Evolutionary conservation across 2,888 invertebrate species (phyloP), one percentile per base, ranked within the genome.

Genomic region (Oscheius onirici): DNA sequence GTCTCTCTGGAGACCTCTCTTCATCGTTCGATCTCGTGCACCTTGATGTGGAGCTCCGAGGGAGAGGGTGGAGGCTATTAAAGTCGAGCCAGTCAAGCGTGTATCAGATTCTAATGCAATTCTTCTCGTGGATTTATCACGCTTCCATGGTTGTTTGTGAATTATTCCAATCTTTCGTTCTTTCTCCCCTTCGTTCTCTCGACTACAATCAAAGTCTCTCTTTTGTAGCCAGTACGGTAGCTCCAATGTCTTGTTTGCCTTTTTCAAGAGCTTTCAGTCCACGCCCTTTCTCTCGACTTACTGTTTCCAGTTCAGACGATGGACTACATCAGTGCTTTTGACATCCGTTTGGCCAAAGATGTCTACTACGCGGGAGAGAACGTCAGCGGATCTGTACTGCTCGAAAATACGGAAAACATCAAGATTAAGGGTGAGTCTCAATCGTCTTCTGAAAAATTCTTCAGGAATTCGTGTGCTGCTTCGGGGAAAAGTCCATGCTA

Each of bases 321-420:
- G 92, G 93, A 93, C 89, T 92, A 92, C 89, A 92, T 93, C 80
- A 90, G 92, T 77, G 92, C 92, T 86, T 93, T 93, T 86, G 93
- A 93, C 88, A 92, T 93, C 79, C 91, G 92, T 77, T 89, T 93
- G 74, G 92, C 92, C 86, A 74, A 77, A 87, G 92, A 92, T 85
- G 91, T 92, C 88, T 93, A 92, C 88, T 93, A 93, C 86, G 92
- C 93, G 20, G 93, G 93, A 0, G 93, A 93, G 88, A 89, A 90
- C 5, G 89, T 93, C 51, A 89, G 89, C 69, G 93, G 93, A 11
- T 90, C 91, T 75, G 92, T 93, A 41, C 88, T 92, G 43, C 89
- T 93, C 74, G 91, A 92, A 83, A 92, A 92, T 13, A 89, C 91
- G 13, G 92, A 93, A 86, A 93, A 93, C 88, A 92, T 93, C 88